These are phyloP conservation scores for Coenobita brevimanus DNA, from an alignment of 1,140 invertebrate species.

Conservation along the genomic window DNA sequence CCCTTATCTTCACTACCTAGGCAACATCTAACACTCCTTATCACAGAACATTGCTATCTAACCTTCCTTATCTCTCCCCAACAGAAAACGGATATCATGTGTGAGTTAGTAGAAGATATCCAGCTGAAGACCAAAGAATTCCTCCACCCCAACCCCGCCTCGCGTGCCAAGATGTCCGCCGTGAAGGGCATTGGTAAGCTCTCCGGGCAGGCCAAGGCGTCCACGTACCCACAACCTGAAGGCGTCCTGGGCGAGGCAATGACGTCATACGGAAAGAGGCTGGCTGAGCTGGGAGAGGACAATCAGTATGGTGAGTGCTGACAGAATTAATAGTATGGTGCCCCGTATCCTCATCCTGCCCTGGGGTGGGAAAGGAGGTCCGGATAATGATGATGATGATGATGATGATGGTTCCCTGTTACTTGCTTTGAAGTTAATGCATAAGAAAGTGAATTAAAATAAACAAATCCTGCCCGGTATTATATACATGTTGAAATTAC, in stretches of 20 bases:
- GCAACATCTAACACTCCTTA: neutral
- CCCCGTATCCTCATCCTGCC: too few species aligned
- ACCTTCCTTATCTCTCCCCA: constrained; percentile 70
- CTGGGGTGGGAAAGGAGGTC: too few species aligned
- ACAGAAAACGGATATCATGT: constrained; percentile 96
- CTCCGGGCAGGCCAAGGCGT: constrained; percentile 77
- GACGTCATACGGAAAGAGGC: constrained; percentile 95
- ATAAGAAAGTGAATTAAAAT: too few species aligned
- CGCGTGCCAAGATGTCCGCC: constrained; percentile 94
- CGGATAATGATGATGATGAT: too few species aligned
- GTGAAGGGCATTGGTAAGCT: constrained; percentile 85
- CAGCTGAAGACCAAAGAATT: constrained; percentile 98
- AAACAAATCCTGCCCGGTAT: too few species aligned
- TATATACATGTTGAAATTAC: too few species aligned
- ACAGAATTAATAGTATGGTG: too few species aligned
- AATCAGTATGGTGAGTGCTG: constrained; percentile 86
- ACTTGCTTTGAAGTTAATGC: too few species aligned
- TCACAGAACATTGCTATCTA: neutral
- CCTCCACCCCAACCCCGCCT: constrained; percentile 98
- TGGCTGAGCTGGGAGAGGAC: constrained; percentile 95
- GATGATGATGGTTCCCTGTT: too few species aligned
- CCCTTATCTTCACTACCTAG: neutral
- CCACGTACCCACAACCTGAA: constrained; percentile 97
- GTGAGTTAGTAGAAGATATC: constrained; percentile 95
- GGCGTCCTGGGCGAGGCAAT: constrained; percentile 97